phyloP scores from a whole-genome alignment of 2,888 invertebrate genomes.

The Agrenia bidenticulata region DNA sequence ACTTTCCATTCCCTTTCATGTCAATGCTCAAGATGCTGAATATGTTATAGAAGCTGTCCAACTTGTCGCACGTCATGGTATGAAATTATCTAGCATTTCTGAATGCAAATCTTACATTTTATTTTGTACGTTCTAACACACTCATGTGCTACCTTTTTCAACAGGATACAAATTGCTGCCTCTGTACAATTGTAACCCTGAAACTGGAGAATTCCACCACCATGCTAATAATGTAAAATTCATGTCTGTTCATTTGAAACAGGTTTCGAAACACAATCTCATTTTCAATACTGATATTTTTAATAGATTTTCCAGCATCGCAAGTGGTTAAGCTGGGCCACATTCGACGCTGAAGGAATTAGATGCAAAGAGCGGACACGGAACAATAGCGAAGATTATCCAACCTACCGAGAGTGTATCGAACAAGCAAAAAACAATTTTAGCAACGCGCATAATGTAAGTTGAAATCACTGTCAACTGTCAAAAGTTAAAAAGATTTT shows the following conservation, averaged over 20 bases:
- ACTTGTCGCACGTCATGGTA: constrained; percentile 79
- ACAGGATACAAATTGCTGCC: constrained; percentile 78
- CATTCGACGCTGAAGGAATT: constrained; percentile 75
- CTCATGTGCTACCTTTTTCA: not conserved
- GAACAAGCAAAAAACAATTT: constrained; percentile 77
- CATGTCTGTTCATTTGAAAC: not conserved
- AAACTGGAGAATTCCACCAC: constrained; percentile 88
- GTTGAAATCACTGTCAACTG: too few species aligned
- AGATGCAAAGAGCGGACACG: constrained; percentile 66
- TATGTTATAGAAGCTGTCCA: constrained; percentile 80
- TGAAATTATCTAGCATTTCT: not conserved
- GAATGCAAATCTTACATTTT: not conserved
- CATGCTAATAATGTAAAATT: constrained; percentile 66
- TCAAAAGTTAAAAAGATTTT: too few species aligned
- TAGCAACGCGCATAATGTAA: constrained; percentile 68
- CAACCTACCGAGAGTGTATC: constrained; percentile 73
- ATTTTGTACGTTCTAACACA: too few species aligned
- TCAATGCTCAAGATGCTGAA: constrained; percentile 74
- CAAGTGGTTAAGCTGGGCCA: constrained; percentile 76
- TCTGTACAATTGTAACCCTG: constrained; percentile 80
- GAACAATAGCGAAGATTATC: constrained; percentile 57
- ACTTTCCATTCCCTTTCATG: constrained; percentile 81
- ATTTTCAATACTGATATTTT: constrained; percentile 30
- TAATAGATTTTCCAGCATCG: constrained; percentile 74
- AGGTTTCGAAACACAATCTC: constrained; percentile 4